Percentiles rank a stretch among this genome's conserved stretches.
Conservation (phyloP, 2,888 invertebrate species). For the Philaethria dido region DNA sequence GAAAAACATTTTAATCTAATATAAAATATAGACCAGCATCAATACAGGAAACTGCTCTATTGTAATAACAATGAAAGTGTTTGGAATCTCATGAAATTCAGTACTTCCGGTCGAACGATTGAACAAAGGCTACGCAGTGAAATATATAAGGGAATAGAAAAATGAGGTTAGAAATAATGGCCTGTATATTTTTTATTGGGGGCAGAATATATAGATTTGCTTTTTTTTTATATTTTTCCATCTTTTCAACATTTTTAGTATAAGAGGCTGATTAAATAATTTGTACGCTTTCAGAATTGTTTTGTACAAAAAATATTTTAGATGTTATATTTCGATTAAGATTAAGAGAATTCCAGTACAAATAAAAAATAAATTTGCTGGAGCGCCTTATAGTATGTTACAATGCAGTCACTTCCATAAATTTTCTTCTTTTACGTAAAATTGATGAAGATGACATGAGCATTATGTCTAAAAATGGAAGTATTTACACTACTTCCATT, state of each 20-base stretch:
- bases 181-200: neutral
- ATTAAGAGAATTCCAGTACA: neutral
- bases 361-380: no score
- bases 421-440: no score
- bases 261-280: neutral
- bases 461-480: no score
- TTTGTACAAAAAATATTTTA: neutral
- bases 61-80: slow-evolving; percentile 30
- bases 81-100: slow-evolving; percentile 35
- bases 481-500: no score
- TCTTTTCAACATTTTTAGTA: neutral
- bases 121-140: slow-evolving; percentile 31
- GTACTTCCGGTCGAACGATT: slow-evolving; percentile 24
- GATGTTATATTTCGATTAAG: neutral
- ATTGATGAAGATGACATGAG: no score
- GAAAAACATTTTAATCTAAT: slow-evolving; percentile 8
- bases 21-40: neutral
- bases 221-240: neutral
- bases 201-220: neutral
- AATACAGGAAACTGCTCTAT: neutral
- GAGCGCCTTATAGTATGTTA: no score
- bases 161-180: neutral
- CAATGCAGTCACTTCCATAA: neutral
- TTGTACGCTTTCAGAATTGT: no score
- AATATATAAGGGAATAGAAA: slow-evolving; percentile 29